Conservation (phyloP, 1,140 invertebrate genomes). For the Drosophila truncata region DNA sequence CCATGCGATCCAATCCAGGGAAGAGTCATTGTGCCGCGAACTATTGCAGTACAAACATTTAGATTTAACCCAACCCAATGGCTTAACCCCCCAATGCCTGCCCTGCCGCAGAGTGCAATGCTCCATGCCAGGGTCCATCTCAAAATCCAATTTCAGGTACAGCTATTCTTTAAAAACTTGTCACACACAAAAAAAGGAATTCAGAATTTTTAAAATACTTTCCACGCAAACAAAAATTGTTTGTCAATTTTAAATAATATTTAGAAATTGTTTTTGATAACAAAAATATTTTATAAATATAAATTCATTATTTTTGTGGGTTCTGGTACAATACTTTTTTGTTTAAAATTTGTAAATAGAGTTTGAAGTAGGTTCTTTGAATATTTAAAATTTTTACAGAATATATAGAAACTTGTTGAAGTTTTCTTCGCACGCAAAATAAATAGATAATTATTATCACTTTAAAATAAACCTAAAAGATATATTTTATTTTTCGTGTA, state of each 20-base stretch:
- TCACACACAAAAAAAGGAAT: background rate
- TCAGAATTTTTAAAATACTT: background rate
- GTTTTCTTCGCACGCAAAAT: too few relatives aligned
- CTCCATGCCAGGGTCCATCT: constrained; percentile 10
- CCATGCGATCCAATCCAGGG: background rate
- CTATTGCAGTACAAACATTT: constrained; percentile 63
- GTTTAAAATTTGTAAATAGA: too few relatives aligned
- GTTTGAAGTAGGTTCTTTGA: too few relatives aligned
- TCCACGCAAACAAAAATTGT: constrained; percentile 2
- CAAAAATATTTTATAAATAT: too few relatives aligned
- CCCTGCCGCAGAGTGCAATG: constrained; percentile 13
- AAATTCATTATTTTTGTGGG: background rate
- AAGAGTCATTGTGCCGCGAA: constrained; percentile 70
- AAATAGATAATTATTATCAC: background rate
- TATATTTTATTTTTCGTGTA: constrained; percentile 10
- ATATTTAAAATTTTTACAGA: too few relatives aligned
- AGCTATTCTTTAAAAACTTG: background rate
- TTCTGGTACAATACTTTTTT: too few relatives aligned
- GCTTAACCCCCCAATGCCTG: background rate
- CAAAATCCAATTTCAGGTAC: constrained; percentile 25
- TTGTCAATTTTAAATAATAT: rapidly evolving
- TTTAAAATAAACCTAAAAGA: too few relatives aligned
- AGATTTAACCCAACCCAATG: background rate
- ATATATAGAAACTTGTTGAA: too few relatives aligned
- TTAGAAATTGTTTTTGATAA: background rate